Conservation (phyloP, 2,888 invertebrate genomes). For the Prenolepis imparis region DNA sequence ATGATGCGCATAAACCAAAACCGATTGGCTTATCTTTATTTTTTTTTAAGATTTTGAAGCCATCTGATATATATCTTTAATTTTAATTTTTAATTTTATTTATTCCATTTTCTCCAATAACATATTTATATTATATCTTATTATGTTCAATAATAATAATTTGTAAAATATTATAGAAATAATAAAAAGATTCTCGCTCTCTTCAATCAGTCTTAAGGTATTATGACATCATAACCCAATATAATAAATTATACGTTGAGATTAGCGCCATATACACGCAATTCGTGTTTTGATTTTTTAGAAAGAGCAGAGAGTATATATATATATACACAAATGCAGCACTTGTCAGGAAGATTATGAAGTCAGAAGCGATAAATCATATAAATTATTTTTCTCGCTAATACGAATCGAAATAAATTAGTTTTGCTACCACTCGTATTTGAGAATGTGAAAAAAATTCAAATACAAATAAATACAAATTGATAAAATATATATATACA, state of each 20-base stretch:
- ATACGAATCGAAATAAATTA: conserved; percentile 4
- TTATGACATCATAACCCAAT: conserved; percentile 20
- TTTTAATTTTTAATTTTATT: not conserved
- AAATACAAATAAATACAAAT: not conserved
- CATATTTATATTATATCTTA: conserved; percentile 2
- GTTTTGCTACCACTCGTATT: conserved; percentile 4
- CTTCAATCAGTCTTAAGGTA: conserved; percentile 28
- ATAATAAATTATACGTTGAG: conserved; percentile 5
- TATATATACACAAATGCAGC: not conserved
- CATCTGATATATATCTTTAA: not conserved
- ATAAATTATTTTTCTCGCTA: not conserved
- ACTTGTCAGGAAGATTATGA: conserved; percentile 10
- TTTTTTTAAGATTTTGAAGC: conserved; percentile 6
- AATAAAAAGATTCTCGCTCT: conserved; percentile 38
- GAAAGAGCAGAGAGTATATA: not conserved
- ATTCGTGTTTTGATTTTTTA: conserved; percentile 7
- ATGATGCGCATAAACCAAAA: not conserved
- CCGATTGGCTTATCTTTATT: not conserved
- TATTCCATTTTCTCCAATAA: not conserved
- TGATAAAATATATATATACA: not conserved
- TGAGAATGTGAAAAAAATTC: conserved; percentile 3
- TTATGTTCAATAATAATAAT: conserved; percentile 2
- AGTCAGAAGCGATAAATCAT: conserved; percentile 11
- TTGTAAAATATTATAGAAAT: conserved; percentile 10
- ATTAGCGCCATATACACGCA: not conserved